phyloP scores from a whole-genome alignment of 1,140 invertebrate genomes.

The Euschistus heros region DNA sequence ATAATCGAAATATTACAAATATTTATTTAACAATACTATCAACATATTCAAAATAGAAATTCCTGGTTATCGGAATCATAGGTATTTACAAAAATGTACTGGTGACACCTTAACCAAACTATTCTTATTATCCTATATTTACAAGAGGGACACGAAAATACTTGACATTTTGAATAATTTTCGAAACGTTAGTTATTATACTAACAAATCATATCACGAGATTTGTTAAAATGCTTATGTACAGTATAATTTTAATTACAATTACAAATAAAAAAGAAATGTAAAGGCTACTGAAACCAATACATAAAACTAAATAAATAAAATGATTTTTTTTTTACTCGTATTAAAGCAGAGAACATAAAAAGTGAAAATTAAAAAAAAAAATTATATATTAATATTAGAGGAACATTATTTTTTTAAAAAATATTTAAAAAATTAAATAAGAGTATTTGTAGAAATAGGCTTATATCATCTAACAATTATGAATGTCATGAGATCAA shows the following conservation, averaged over 20 bases:
- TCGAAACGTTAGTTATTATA: too few relatives aligned
- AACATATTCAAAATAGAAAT: slow-evolving; percentile 15
- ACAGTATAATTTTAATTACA: slow-evolving; percentile 1
- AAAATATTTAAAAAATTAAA: too few relatives aligned
- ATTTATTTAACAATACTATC: slow-evolving; percentile 11
- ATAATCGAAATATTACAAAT: background rate
- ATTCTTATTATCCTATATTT: background rate
- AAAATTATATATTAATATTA: too few relatives aligned
- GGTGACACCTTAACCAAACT: background rate
- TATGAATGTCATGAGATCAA: too few relatives aligned
- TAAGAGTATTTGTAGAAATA: too few relatives aligned
- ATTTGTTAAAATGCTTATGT: background rate
- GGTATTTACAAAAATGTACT: slow-evolving; percentile 6
- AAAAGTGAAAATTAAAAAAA: too few relatives aligned
- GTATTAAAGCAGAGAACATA: too few relatives aligned
- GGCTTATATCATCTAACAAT: too few relatives aligned
- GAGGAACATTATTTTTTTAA: too few relatives aligned
- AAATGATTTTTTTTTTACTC: too few relatives aligned
- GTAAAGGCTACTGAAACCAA: background rate
- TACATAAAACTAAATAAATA: slow-evolving; percentile 5
- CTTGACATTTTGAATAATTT: too few relatives aligned
- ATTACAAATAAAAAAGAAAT: slow-evolving; percentile 4
- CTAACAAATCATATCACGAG: too few relatives aligned
- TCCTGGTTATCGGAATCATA: slow-evolving; percentile 1
- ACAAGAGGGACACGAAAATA: background rate